A percentile compares a stretch with the other conserved stretches of the same genome.
These are phyloP conservation scores for Lottia scabra DNA, from an alignment of 2,888 invertebrate species.

Conservation along the genomic window DNA sequence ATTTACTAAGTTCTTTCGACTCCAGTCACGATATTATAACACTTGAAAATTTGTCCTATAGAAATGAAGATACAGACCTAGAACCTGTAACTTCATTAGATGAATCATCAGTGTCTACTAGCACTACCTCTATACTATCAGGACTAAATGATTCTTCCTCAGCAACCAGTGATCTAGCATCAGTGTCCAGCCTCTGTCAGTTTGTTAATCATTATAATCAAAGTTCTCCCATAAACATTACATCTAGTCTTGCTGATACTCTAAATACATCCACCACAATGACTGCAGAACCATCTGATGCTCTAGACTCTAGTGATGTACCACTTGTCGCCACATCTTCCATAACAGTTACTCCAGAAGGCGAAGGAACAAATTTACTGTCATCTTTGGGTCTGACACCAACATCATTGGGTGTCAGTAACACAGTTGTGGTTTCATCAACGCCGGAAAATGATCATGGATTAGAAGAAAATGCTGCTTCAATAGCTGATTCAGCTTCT, in stretches of 20 bases:
- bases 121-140: background rate
- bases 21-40: background rate
- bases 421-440: background rate
- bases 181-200: background rate
- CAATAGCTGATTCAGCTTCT: background rate
- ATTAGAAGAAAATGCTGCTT: background rate
- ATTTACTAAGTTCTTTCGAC: background rate
- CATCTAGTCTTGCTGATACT: constrained; percentile 1
- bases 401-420: background rate
- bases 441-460: background rate
- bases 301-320: background rate
- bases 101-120: background rate
- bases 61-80: background rate
- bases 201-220: constrained; percentile 3
- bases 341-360: background rate
- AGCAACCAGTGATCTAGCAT: background rate
- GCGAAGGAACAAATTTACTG: background rate
- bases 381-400: background rate
- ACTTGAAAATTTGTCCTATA: background rate
- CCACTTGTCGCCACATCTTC: background rate
- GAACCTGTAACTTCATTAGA: background rate
- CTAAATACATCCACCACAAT: background rate
- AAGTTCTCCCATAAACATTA: background rate
- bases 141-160: background rate
- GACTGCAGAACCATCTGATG: background rate